Percentiles rank a stretch among this genome's conserved stretches.
Evolutionary conservation across 1,140 invertebrate genomes (phyloP).

Genomic region (Ephestia elutella): DNA sequence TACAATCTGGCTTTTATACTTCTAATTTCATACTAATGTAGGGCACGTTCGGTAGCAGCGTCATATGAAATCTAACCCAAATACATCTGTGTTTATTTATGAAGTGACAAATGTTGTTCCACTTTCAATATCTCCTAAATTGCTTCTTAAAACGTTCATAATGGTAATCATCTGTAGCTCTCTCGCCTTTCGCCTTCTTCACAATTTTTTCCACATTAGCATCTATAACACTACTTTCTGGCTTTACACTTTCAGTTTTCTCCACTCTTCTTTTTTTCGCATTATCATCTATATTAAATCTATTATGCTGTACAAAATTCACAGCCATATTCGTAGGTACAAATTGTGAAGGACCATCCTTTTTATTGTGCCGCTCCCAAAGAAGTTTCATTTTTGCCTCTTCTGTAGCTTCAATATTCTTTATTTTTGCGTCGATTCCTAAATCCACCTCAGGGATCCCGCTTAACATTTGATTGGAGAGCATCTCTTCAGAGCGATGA

Average conservation of each 20-base stretch:
- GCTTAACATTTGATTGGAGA: constrained; percentile 99
- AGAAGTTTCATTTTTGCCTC: constrained; percentile 95
- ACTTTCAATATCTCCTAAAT: constrained; percentile 87
- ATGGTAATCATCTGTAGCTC: constrained; percentile 97
- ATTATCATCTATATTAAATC: constrained; percentile 70
- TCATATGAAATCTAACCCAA: no score
- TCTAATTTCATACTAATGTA: no score
- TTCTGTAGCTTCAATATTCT: constrained; percentile 98
- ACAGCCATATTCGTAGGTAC: constrained; percentile 98
- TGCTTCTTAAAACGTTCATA: constrained; percentile 98
- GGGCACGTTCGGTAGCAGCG: no score
- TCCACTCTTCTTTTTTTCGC: constrained; percentile 64
- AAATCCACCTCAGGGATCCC: constrained; percentile 99
- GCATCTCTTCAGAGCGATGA: constrained; percentile 96
- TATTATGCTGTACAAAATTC: constrained; percentile 97
- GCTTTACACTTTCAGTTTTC: constrained; percentile 72
- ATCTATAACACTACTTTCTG: constrained; percentile 71
- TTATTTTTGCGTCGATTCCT: constrained; percentile 98
- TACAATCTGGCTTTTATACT: no score
- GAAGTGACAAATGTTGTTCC: background rate
- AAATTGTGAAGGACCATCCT: constrained; percentile 95
- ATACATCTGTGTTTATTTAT: no score
- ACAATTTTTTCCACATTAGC: constrained; percentile 75
- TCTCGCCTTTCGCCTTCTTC: constrained; percentile 84
- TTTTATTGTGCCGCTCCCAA: constrained; percentile 91